phyloP scores from a whole-genome alignment of 1,140 invertebrate genomes.

The Caenorhabditis elegans region DNA sequence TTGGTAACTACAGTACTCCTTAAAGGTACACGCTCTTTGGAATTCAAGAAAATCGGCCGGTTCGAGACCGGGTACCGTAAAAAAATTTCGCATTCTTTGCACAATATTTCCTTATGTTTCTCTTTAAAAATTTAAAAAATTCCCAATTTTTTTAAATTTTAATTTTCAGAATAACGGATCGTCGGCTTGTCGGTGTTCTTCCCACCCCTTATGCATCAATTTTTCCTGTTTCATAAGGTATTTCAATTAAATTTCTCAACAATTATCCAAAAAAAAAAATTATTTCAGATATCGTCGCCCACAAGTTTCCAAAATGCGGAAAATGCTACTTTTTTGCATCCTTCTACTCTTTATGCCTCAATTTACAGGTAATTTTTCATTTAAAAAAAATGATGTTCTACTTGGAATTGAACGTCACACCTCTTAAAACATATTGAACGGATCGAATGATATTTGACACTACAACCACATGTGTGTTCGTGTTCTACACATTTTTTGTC shows the following conservation, averaged over 20 bases:
- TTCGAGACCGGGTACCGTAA: too few species aligned
- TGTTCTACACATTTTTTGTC: background rate
- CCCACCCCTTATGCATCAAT: constrained; percentile 9
- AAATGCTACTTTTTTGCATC: background rate
- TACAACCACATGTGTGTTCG: background rate
- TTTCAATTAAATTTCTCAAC: background rate
- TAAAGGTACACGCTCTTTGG: too few species aligned
- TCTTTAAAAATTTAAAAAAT: too few species aligned
- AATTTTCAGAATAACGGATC: background rate
- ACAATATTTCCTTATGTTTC: too few species aligned
- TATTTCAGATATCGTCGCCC: background rate
- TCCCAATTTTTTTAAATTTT: too few species aligned
- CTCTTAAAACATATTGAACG: background rate
- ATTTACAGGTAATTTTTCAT: background rate
- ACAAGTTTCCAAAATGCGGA: background rate
- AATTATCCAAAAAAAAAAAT: too few species aligned
- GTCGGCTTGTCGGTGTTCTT: background rate
- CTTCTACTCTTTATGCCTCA: background rate
- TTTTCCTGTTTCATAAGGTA: constrained; percentile 19
- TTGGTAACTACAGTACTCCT: too few species aligned
- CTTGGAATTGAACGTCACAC: background rate
- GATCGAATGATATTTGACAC: constrained; percentile 11
- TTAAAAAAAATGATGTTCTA: background rate
- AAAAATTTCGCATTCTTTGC: too few species aligned
- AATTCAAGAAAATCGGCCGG: too few species aligned